phyloP scores from a whole-genome alignment of 2,113 vertebrate genomes.

The Athene cunicularia region DNA sequence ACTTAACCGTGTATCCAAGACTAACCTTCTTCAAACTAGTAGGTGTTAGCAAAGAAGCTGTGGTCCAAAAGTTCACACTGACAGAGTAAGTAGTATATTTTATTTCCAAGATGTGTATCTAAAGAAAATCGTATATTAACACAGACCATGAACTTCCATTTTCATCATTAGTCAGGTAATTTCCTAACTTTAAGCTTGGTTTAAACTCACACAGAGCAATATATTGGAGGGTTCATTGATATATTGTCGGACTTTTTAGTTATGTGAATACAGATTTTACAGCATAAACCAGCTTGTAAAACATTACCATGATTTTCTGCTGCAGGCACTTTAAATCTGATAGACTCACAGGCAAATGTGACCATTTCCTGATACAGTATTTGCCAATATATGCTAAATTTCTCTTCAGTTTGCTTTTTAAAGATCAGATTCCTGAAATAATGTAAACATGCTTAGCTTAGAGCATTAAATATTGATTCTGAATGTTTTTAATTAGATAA shows the following conservation, averaged over 20 bases:
- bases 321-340: background rate
- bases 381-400: background rate
- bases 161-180: background rate
- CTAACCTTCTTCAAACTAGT: background rate
- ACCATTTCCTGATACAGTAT: background rate
- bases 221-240: background rate
- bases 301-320: background rate
- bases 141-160: background rate
- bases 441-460: background rate
- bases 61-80: background rate
- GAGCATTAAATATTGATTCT: background rate
- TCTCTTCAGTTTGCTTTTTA: background rate
- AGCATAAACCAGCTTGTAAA: background rate
- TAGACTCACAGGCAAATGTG: background rate
- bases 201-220: background rate
- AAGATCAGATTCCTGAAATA: background rate
- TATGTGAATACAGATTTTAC: background rate
- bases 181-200: background rate
- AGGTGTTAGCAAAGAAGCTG: background rate
- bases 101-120: background rate
- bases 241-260: background rate
- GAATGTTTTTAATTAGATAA: background rate
- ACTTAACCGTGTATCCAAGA: background rate
- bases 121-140: background rate
- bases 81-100: background rate